Evolutionary conservation across 2,888 invertebrate species (phyloP).

Genomic region (Sinohyriopsis cumingii): DNA sequence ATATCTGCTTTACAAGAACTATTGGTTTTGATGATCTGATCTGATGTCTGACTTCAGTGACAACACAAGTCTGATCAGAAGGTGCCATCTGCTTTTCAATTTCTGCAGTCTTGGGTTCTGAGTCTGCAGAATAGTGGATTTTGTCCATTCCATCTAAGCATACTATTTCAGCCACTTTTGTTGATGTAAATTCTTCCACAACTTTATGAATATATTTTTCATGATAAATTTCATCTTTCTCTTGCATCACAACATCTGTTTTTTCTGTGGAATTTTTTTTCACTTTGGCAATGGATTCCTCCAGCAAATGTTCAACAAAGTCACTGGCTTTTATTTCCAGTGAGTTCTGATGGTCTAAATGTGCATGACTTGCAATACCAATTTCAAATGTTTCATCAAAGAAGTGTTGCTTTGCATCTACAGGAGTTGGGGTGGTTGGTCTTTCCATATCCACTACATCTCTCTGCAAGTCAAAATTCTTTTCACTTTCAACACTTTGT

Average conservation of each 20-base stretch:
- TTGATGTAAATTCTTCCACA: not conserved
- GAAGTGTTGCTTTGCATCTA: slow-evolving; percentile 57
- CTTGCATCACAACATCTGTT: slow-evolving; percentile 34
- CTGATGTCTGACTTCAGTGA: not conserved
- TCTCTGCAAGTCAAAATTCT: slow-evolving; percentile 40
- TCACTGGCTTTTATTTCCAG: slow-evolving; percentile 59
- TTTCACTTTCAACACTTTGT: slow-evolving; percentile 27
- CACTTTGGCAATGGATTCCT: slow-evolving; percentile 61
- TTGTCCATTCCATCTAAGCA: slow-evolving; percentile 2
- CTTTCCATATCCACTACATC: slow-evolving; percentile 75
- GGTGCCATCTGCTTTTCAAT: not conserved
- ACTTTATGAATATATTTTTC: not conserved
- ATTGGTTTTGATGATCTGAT: slow-evolving; percentile 13
- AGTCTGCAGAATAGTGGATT: no score
- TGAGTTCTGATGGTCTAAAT: slow-evolving; percentile 13
- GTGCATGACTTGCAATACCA: slow-evolving; percentile 10
- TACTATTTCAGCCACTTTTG: slow-evolving; percentile 9
- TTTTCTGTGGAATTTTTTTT: slow-evolving; percentile 41
- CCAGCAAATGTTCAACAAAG: slow-evolving; percentile 65
- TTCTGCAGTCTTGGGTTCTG: not conserved
- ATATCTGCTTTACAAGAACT: slow-evolving; percentile 47
- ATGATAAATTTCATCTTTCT: slow-evolving; percentile 26
- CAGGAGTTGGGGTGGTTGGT: slow-evolving; percentile 74
- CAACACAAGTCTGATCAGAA: not conserved
- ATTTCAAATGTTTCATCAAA: slow-evolving; percentile 35